A percentile compares a stretch with the other conserved stretches of the same genome.
phyloP scores from a whole-genome alignment of 2,888 invertebrate species.

The Prosapia bicincta region DNA sequence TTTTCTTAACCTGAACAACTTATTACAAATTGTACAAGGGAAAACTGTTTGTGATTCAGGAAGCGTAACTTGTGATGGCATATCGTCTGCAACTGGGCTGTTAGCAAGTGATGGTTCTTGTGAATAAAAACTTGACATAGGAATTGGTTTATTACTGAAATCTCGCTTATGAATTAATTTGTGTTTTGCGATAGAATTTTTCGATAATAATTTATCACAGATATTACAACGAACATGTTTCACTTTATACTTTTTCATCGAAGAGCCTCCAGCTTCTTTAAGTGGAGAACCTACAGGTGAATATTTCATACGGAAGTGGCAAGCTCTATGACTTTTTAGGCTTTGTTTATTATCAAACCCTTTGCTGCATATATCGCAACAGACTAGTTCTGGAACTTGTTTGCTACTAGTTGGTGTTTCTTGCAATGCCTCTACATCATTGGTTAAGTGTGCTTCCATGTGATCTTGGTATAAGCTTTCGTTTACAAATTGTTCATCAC shows the following conservation, averaged over 20 bases:
- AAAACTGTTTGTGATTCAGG: slow-evolving; percentile 9
- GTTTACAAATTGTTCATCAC: slow-evolving; percentile 14
- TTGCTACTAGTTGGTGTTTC: neutral
- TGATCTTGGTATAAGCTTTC: slow-evolving; percentile 16
- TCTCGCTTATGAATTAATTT: slow-evolving; percentile 20
- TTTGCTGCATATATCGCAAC: slow-evolving; percentile 20
- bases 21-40: slow-evolving; percentile 23
- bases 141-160: neutral
- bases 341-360: slow-evolving; percentile 1
- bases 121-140: neutral
- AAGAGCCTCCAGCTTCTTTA: neutral
- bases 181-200: slow-evolving; percentile 27
- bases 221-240: slow-evolving; percentile 25
- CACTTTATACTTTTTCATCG: slow-evolving; percentile 2
- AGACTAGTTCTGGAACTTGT: neutral
- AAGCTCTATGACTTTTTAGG: slow-evolving; percentile 20
- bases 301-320: slow-evolving; percentile 9
- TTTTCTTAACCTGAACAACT: slow-evolving; percentile 15
- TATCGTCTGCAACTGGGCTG: neutral
- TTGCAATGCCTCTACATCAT: slow-evolving; percentile 4
- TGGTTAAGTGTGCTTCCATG: slow-evolving; percentile 22
- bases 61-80: neutral
- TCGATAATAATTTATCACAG: slow-evolving; percentile 22
- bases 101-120: neutral
- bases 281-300: neutral